Percentiles rank a stretch among this genome's conserved stretches.
phyloP scores from a whole-genome alignment of 2,113 vertebrate species.

The Chloebia gouldiae region DNA sequence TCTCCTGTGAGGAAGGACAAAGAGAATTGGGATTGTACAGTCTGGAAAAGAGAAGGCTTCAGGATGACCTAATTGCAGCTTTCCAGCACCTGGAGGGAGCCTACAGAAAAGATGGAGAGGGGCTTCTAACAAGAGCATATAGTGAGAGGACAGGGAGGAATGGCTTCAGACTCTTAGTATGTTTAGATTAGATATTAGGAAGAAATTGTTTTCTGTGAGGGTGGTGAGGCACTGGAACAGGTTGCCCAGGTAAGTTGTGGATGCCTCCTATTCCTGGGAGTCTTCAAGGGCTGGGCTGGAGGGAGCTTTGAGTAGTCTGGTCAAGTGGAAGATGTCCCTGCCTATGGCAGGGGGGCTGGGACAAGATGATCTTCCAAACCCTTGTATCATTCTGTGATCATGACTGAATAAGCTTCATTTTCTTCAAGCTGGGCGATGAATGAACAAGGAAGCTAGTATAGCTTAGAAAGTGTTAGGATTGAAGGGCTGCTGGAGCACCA shows the following conservation, averaged over 20 bases:
- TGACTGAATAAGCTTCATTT: background rate
- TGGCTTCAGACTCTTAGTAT: background rate
- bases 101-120: background rate
- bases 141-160: background rate
- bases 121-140: background rate
- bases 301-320: background rate
- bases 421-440: background rate
- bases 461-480: background rate
- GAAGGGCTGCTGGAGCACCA: background rate
- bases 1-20: background rate
- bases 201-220: background rate
- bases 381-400: background rate
- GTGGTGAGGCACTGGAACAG: background rate
- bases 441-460: background rate
- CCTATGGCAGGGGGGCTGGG: accelerated
- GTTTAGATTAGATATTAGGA: background rate
- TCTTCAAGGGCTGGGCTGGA: background rate
- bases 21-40: background rate
- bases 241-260: background rate
- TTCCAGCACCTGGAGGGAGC: background rate
- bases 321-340: background rate
- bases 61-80: background rate
- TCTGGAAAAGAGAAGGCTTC: background rate
- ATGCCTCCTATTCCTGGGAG: background rate
- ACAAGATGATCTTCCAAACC: background rate